These are phyloP conservation scores for Pimpla rufipes DNA, from an alignment of 2,888 invertebrate genomes.

Conservation along the genomic window DNA sequence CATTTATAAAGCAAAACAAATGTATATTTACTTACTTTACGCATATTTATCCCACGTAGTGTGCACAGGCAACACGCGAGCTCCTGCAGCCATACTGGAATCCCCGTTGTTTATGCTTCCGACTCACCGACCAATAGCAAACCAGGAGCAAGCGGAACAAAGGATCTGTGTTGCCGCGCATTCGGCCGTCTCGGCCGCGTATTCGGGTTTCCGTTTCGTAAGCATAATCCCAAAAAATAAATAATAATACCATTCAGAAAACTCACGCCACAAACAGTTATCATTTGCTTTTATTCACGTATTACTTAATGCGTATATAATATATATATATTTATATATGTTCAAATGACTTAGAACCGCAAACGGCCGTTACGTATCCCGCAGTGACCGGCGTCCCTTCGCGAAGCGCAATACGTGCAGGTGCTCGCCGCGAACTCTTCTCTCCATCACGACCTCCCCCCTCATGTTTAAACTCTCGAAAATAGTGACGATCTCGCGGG, in stretches of 20 bases:
- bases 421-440: constrained; percentile 95
- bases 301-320: constrained; percentile 45
- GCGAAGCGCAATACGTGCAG: constrained; percentile 92
- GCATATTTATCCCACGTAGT: too few relatives aligned
- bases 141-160: too few relatives aligned
- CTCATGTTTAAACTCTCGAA: constrained; percentile 88
- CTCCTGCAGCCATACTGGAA: too few relatives aligned
- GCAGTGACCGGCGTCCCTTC: constrained; percentile 67
- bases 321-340: constrained; percentile 39
- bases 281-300: constrained; percentile 51
- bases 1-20: too few relatives aligned
- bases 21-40: too few relatives aligned
- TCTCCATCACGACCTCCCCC: constrained; percentile 88
- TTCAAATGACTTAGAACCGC: constrained; percentile 57
- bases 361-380: constrained; percentile 27
- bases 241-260: background rate
- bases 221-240: background rate
- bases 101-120: too few relatives aligned
- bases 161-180: background rate
- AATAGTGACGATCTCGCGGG: constrained; percentile 89
- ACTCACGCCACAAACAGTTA: constrained; percentile 21
- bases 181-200: too few relatives aligned
- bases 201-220: background rate
- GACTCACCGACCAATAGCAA: too few relatives aligned
- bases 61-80: too few relatives aligned